Conservation (phyloP, 2,113 vertebrate genomes). For the Eolophus roseicapilla region DNA sequence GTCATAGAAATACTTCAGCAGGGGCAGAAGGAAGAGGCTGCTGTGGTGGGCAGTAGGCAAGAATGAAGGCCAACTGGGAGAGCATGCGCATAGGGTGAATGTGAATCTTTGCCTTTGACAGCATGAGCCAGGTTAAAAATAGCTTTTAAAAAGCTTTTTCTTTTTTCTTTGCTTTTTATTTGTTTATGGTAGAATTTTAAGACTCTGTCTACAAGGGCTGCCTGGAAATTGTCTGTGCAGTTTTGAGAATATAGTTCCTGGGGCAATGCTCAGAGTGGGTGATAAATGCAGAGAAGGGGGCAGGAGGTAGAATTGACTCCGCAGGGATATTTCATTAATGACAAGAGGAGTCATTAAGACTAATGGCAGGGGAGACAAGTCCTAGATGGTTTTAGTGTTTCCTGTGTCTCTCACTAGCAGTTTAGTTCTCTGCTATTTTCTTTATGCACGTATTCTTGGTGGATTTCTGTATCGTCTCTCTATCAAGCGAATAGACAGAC, state of each 20-base stretch:
- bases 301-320: not conserved
- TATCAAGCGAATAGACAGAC: not conserved
- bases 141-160: not conserved
- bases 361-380: not conserved
- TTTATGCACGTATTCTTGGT: not conserved
- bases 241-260: not conserved
- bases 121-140: not conserved
- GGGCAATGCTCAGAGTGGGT: not conserved
- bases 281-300: not conserved
- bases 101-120: not conserved
- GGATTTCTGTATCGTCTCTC: not conserved
- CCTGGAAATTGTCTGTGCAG: not conserved
- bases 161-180: not conserved
- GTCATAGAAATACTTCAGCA: not conserved
- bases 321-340: not conserved
- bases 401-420: not conserved
- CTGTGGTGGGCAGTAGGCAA: not conserved
- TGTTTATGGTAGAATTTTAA: not conserved
- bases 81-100: not conserved
- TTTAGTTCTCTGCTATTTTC: not conserved
- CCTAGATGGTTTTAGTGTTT: slow-evolving; percentile 17
- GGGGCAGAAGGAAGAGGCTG: not conserved
- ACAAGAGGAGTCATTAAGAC: not conserved
- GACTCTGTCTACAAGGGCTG: not conserved
- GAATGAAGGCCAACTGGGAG: not conserved